Base-by-base conservation (phyloP, 2,888 invertebrate species). In the Trissolcus japonicus region DNA sequence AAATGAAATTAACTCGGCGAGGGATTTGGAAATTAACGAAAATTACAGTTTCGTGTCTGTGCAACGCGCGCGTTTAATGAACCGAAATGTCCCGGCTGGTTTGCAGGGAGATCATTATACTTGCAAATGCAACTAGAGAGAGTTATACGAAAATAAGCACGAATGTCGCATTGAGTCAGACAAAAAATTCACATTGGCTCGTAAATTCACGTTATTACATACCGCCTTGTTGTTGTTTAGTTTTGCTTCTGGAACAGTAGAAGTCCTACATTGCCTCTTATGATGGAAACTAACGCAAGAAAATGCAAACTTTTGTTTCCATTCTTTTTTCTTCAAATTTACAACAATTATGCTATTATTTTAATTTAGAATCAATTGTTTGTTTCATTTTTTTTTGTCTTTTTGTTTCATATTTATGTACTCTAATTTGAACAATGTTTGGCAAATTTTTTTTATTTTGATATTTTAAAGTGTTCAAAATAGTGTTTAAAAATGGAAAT, bases 11-110 rank as follows among this genome's bases (percentile, higher is more conserved):
- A 67, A 75, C 71, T 62, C 50, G 35, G 9, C 35, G 41, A 74
- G 71, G 63, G 54, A 72, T 67, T 57, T 66, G 57, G 61, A 66
- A 66, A 71, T 71, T 69, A 69, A 78, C 59, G 62, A 59, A 78
- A 71, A 74, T 67, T 66, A 62, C 69, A 55, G 56, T 62, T 78
- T 74, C 78, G 78, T 78, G 74, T 71, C 55, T 60, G 54, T 35
- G 74, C 74, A 78, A 74, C 74, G 71, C 53, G 46, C 54, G 57
- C 19, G 61, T 72, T 71, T 66, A 69, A 76, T 76, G 56, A 76
- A 76, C 59, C 35, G 16, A 62, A 67, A 62, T n/a, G 6, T 21
- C 13, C 25, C 6, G 35, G 54, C 21, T 61, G 54, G 41, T 56
- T 61, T 55, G 40, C 55, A 25, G 17, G 21, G 1, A 9, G 17